Evolutionary conservation across 2,888 invertebrate genomes (phyloP), one percentile per base, ranked within the genome.

Genomic region (Temnothorax rugatulus): DNA sequence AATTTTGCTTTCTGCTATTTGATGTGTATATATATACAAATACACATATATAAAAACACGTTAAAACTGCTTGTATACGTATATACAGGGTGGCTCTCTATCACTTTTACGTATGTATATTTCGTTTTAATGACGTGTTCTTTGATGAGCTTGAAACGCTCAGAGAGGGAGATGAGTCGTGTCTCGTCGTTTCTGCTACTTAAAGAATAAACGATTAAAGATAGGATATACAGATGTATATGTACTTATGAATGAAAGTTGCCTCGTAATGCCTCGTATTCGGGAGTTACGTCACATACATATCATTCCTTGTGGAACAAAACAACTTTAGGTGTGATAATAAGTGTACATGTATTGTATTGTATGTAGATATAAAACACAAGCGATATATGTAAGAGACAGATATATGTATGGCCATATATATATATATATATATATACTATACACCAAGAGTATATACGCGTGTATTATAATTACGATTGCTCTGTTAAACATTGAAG

Each of bases 261-360:
- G 89, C 87, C 87, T 89, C 88, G 87, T 90, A 84, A 87, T 90
- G 89, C 87, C 87, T 89, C 88, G 87, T 90, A 84, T 88, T 34
- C 8, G 88, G 88, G 90, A 88, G 77, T 68, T 90, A 91, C 86
- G 91, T 92, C 86, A 84, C 90, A 94, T 94, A 94, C 94, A 94
- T 94, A 94, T 94, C 94, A 94, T 94, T 94, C 91, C 93, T 86
- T 84, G 92, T 87, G 94, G 93, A 94, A 94, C 93, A 93, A 94
- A 86, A 88, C 88, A 92, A 90, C 88, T 91, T 92, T 94, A 93
- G 92, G 92, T 94, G 93, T 94, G 91, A 93, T 93, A 91, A 83
- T 84, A 87, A 84, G 69, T 89, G 86, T 88, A 89, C 87, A 84
- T 89, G 89, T 90, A 89, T 88, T 88, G n/a, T 63, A 75, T 54